Conservation (phyloP, 2,888 invertebrate genomes). For the Stratiomys singularior region DNA sequence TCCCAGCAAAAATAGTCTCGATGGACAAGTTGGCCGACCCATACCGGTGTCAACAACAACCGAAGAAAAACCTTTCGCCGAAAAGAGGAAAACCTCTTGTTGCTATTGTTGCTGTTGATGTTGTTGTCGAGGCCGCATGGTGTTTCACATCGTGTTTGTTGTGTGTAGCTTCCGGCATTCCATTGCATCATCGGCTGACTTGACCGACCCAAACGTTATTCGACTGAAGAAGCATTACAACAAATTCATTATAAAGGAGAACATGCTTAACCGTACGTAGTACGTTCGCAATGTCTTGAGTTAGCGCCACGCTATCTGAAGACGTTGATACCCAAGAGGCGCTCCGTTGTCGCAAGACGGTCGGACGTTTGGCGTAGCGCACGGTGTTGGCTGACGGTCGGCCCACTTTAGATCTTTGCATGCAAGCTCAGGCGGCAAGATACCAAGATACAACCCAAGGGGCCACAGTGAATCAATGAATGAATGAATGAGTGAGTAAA, state of each 20-base stretch:
- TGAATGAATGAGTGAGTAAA: constrained; percentile 10
- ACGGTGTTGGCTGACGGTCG: neutral
- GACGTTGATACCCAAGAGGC: constrained; percentile 21
- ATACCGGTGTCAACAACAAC: neutral
- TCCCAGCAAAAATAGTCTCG: neutral
- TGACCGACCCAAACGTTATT: constrained; percentile 22
- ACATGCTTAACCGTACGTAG: neutral
- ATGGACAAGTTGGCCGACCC: constrained; percentile 4
- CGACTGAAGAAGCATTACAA: constrained; percentile 17
- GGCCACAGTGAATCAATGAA: constrained; percentile 1
- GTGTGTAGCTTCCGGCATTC: constrained; percentile 39
- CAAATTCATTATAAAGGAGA: constrained; percentile 24
- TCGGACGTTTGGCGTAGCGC: neutral
- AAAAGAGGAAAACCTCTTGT: constrained; percentile 2
- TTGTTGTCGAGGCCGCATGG: neutral
- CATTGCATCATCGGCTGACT: constrained; percentile 8
- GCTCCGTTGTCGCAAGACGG: neutral
- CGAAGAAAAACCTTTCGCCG: neutral
- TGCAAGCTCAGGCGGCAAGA: constrained; percentile 23
- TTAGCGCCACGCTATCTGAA: constrained; percentile 26
- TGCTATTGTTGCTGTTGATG: neutral
- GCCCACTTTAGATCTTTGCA: constrained; percentile 23
- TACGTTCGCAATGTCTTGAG: constrained; percentile 1
- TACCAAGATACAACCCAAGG: neutral
- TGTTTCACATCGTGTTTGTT: constrained; percentile 4